Evolutionary conservation across 2,888 invertebrate species (phyloP), one percentile per base, ranked within the genome.

Genomic region (Acleris sparsana): DNA sequence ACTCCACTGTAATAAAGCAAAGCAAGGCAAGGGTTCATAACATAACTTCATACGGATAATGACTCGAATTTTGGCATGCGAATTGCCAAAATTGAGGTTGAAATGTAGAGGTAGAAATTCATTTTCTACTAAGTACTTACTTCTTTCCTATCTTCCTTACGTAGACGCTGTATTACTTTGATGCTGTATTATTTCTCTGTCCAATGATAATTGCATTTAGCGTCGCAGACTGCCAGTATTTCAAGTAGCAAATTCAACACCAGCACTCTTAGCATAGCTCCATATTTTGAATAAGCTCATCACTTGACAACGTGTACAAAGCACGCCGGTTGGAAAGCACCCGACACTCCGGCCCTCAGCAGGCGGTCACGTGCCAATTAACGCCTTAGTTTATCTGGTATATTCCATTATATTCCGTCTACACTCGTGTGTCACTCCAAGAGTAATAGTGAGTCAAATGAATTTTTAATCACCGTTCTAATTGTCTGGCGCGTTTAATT

Each of bases 401-500:
- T 72, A 74, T 76, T 77, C 75, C 76, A 80, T 80, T 83, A 77
- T 75, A 81, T 82, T 73, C 73, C 77, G 77, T 79, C 77, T 76
- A 77, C 78, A 75, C 80, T 78, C 75, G 72, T 72, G 76, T 75
- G 78, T 80, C 82, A 75, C 72, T 69, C 17, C 17, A 59, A 68
- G 68, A 75, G 75, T 77, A 82, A 80, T 82, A 84, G 78, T 82
- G 78, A 78, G 75, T 80, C 70, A 80, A 80, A 83, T 82, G 83
- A 82, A 77, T 78, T 80, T 80, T 79, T 78, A 80, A 85, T 85
- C 80, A 79, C 79, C 76, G 73, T 71, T 75, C 76, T 84, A 83
- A 85, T 87, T 80, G 61, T 61, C 65, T 44, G 60, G 20, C 43
- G 48, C 52, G 33, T 52, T 66, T 66, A 66, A 66, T 66, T 66